These are phyloP conservation scores for Liopterus haemorrhoidalis DNA, from an alignment of 2,888 invertebrate genomes.

Conservation along the genomic window DNA sequence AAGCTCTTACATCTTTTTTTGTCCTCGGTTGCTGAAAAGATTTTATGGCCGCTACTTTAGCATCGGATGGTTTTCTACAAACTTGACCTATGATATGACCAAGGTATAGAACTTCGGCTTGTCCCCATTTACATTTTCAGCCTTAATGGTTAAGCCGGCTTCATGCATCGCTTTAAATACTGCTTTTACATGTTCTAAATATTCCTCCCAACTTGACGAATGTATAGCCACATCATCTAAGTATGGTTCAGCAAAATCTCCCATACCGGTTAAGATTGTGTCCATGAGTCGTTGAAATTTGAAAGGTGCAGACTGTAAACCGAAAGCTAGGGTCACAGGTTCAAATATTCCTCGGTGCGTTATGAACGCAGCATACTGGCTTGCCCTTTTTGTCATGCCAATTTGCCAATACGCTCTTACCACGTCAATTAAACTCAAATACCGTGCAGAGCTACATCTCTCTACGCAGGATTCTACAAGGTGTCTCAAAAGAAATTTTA, in stretches of 20 bases:
- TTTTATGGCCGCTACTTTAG: slow-evolving; percentile 4
- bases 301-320: slow-evolving; percentile 6
- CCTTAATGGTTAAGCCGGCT: slow-evolving; percentile 8
- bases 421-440: slow-evolving; percentile 6
- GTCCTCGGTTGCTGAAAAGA: slow-evolving; percentile 3
- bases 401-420: slow-evolving; percentile 8
- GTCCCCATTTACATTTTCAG: slow-evolving; percentile 9
- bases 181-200: not conserved
- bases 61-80: slow-evolving; percentile 7
- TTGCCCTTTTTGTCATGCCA: slow-evolving; percentile 1
- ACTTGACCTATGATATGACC: slow-evolving; percentile 8
- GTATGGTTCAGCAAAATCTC: slow-evolving; percentile 5
- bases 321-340: slow-evolving; percentile 6
- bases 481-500: too few species aligned
- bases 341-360: slow-evolving; percentile 5
- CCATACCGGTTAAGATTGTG: slow-evolving; percentile 1
- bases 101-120: slow-evolving; percentile 4
- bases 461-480: slow-evolving; percentile 5
- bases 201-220: slow-evolving; percentile 1
- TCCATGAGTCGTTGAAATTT: slow-evolving; percentile 6
- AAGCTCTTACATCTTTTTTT: slow-evolving; percentile 4
- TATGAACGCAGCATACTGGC: slow-evolving; percentile 4
- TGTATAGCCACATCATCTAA: slow-evolving; percentile 5
- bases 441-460: slow-evolving; percentile 1
- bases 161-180: not conserved